These are phyloP conservation scores for Neopelma chrysocephalum DNA, from an alignment of 2,797 vertebrate genomes.

Conservation along the genomic window DNA sequence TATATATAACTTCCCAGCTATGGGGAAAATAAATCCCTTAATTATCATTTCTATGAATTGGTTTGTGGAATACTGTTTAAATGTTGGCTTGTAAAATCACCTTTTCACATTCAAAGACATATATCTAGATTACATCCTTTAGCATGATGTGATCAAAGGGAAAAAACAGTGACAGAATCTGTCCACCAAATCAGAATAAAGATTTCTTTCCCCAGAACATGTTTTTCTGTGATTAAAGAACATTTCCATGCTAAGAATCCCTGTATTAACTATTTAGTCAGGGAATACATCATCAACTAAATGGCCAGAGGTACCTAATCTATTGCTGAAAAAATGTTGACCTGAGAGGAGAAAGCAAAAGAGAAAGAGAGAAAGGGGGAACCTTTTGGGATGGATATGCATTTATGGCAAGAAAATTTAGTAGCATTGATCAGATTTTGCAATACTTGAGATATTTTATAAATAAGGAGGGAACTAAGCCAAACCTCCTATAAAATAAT, in stretches of 20 bases:
- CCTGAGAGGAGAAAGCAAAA: neutral
- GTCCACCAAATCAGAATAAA: neutral
- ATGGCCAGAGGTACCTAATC: neutral
- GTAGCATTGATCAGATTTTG: neutral
- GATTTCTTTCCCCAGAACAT: neutral
- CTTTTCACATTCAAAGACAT: neutral
- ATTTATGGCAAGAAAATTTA: neutral
- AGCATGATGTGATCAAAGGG: neutral
- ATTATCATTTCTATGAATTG: neutral
- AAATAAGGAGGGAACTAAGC: neutral
- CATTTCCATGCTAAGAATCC: neutral
- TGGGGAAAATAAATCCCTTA: accelerated
- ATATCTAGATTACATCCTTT: neutral
- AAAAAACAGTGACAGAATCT: neutral
- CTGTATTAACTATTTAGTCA: neutral
- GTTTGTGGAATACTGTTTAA: neutral
- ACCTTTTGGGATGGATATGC: neutral
- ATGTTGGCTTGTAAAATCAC: neutral
- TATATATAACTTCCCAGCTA: neutral
- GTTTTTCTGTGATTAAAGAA: neutral
- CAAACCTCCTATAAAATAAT: neutral
- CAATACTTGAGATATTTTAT: neutral
- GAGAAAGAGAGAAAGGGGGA: neutral
- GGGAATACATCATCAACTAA: neutral
- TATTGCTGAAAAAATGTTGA: neutral